Evolutionary conservation across 92 coral and sea anemone genomes (phyloP), one percentile per base, ranked within the genome.

Genomic region (Phenganax subtilis): DNA sequence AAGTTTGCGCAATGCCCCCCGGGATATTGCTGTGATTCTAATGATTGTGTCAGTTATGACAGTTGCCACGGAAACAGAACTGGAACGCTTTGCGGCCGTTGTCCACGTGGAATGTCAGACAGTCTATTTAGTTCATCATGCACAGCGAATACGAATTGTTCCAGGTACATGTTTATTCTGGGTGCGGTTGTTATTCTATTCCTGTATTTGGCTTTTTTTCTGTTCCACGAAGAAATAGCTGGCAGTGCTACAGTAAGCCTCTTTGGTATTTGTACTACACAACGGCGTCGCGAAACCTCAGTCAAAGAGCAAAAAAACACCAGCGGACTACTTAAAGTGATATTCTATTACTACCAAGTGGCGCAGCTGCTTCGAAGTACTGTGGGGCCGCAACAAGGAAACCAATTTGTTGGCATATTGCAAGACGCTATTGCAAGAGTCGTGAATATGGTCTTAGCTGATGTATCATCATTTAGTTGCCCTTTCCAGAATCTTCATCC

Each of bases 41-140:
- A 77, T 12, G 56, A 77, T 77, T 77, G 82, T 71, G 52, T 47
- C 25, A 57, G 55, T 9, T 77, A 59, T 47, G 44, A 77, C 31
- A 53, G 82, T 59, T 77, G 82, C 37, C 66, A 77, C n/a, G 82
- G 82, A 0, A 77, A 59, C 82, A 12, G 82, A 60, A 77, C 71
- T 51, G 82, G 82, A 3, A 60, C 82, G 64, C 82, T 77, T 44
- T 77, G 82, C 51, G 82, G 82, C 1, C 28, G 55, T 6, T 77
- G 82, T 44, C 54, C 82, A 14, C 12, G 10, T 12, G 82, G 82
- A 58, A 77, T 77, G 82, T 77, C 82, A 10, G 82, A 77, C 3
- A 14, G 70, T 20, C 53, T 77, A 28, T 77, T 77, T 27, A 47
- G 66, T 54, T 57, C 82, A 56, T 6, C 31, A 60, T 77, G 82